Evolutionary conservation across 1,140 invertebrate species (phyloP).

Genomic region (Hylaeus anthracinus): DNA sequence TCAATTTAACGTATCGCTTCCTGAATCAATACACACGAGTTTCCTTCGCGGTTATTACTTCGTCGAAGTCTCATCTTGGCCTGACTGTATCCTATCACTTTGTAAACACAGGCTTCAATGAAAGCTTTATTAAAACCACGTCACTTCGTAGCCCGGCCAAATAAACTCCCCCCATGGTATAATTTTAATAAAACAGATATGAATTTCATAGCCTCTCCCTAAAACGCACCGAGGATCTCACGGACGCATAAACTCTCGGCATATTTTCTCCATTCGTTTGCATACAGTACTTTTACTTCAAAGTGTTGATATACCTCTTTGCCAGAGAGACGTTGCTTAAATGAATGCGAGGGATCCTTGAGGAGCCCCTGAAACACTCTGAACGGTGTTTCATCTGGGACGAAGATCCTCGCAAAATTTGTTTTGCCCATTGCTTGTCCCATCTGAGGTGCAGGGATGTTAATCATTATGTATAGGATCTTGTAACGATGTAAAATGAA

Average conservation of each 20-base stretch:
- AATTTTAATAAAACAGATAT: slow-evolving; percentile 40
- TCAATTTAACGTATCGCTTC: no score
- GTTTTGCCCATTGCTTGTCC: no score
- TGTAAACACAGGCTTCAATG: neutral
- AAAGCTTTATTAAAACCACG: neutral
- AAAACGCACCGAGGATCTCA: neutral
- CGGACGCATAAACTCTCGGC: neutral
- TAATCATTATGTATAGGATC: no score
- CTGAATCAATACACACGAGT: no score
- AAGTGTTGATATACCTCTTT: neutral
- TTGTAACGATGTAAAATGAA: no score
- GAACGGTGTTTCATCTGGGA: neutral
- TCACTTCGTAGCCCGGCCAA: neutral
- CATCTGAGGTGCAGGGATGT: no score
- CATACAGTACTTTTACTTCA: slow-evolving; percentile 2
- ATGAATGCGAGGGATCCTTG: neutral
- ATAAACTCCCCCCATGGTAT: neutral
- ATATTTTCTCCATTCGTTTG: slow-evolving; percentile 27
- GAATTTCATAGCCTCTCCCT: slow-evolving; percentile 10
- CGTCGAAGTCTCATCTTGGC: neutral
- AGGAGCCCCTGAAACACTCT: neutral
- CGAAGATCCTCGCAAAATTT: no score
- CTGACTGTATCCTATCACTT: neutral
- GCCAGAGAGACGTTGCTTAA: neutral
- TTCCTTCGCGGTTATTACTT: neutral